Evolutionary conservation across 2,888 invertebrate species (phyloP), one percentile per base, ranked within the genome.

Genomic region (Prostheceraeus crozeri): DNA sequence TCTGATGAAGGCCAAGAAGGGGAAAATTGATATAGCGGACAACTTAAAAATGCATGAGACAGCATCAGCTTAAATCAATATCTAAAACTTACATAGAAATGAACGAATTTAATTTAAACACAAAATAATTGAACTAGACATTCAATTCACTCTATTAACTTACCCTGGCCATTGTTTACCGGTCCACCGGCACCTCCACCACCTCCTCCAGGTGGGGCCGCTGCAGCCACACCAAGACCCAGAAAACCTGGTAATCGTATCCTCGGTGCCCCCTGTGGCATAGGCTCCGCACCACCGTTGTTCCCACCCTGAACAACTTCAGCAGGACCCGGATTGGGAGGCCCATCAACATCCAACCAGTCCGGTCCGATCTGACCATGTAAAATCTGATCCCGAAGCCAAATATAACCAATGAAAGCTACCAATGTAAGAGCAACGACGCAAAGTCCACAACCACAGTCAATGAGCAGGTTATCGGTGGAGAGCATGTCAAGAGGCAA

Each of bases 361-460:
- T 93, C 93, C 0, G 93, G 93, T 0, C 91, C 94, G n/a, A n/a
- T n/a, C 27, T 93, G 94, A 1, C 93, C 94, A 72, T 93, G 89
- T 69, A 96, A 81, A 62, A 98, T 94, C 78, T 98, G 98, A 77
- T 98, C 98, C 65, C 96, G 79, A 52, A 98, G 79, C 96, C 98
- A 98, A 2, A 98, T 89, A 48, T 96, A 78, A 3, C 93, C 91
- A 68, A 98, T 93, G 72, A 98, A 98, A 0, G 89, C 88, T 74
- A 91, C 86, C 60, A 96, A 77, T 1, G 96, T 96, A 72, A 94
- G 91, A 1, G 88, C 87, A 10, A 98, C 93, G 31, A 98, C 93
- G 77, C 94, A 87, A 76, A 88, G 89, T 11, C 94, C 98, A 63
- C 91, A 89, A 73, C 93, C 87, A 62, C 91, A 87, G 78, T 98